A percentile compares a stretch with the other conserved stretches of the same genome.
phyloP scores from a whole-genome alignment of 2,888 invertebrate species.

The Chrysolina haemoptera region DNA sequence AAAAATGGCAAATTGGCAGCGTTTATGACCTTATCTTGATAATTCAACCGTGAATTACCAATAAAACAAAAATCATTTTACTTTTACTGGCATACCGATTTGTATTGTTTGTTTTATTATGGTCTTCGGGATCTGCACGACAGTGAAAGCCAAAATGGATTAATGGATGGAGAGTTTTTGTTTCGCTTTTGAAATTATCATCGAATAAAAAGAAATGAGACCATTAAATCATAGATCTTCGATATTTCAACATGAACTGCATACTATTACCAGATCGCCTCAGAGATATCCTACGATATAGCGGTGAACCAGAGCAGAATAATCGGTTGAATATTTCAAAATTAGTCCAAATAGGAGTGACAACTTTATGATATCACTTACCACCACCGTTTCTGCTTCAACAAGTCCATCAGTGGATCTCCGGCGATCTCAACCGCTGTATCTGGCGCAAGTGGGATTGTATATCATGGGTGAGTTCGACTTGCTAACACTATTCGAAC shows the following conservation, averaged over 20 bases:
- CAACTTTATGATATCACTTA: slow-evolving; percentile 1
- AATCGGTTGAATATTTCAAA: slow-evolving; percentile 10
- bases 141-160: slow-evolving; percentile 43
- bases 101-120: slow-evolving; percentile 45
- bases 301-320: slow-evolving; percentile 17
- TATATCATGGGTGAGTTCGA: no score
- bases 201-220: slow-evolving; percentile 26
- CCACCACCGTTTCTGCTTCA: no score
- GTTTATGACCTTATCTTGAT: slow-evolving; percentile 44
- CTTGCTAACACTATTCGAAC: no score
- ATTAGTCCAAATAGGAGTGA: neutral
- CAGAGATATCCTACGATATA: neutral
- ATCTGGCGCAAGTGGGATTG: no score
- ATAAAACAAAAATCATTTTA: slow-evolving; percentile 45
- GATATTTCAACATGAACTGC: slow-evolving; percentile 16
- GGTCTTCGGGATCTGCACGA: slow-evolving; percentile 43
- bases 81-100: slow-evolving; percentile 46
- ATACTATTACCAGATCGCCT: slow-evolving; percentile 12
- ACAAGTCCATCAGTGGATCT: neutral
- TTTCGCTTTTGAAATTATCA: slow-evolving; percentile 31
- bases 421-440: no score
- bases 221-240: slow-evolving; percentile 13
- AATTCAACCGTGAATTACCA: slow-evolving; percentile 43
- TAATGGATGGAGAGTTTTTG: slow-evolving; percentile 33
- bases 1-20: slow-evolving; percentile 49